Evolutionary conservation across 1,140 invertebrate genomes (phyloP).

Genomic region (Brachionus plicatilis): DNA sequence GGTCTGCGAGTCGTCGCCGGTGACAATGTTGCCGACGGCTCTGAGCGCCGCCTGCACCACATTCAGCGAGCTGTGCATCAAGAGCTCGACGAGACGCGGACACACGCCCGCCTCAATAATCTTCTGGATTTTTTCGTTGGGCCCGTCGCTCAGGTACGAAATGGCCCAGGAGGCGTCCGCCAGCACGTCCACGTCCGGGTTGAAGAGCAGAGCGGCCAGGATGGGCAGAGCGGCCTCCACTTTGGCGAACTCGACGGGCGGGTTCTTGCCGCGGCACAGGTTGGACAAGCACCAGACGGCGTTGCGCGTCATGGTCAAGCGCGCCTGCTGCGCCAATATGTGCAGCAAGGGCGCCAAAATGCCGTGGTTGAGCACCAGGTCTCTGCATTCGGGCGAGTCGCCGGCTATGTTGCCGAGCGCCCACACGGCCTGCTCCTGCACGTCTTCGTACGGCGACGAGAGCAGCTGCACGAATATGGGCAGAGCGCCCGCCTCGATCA

Average conservation of each 20-base stretch:
- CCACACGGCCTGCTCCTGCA: conserved; percentile 88
- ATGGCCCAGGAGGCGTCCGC: conserved; percentile 92
- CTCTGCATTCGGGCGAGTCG: conserved; percentile 83
- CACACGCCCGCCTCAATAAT: conserved; percentile 94
- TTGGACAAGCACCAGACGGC: conserved; percentile 97
- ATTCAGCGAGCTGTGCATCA: conserved; percentile 80
- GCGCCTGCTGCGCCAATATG: conserved; percentile 71
- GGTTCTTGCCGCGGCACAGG: conserved; percentile 90
- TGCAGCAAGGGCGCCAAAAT: conserved; percentile 80
- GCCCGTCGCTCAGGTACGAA: conserved; percentile 87
- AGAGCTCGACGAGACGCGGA: conserved; percentile 80
- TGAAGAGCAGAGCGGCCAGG: conserved; percentile 76
- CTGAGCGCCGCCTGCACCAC: conserved; percentile 89
- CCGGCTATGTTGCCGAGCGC: conserved; percentile 93
- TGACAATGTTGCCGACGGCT: conserved; percentile 95
- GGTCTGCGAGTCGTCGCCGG: conserved; percentile 92
- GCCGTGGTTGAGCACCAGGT: conserved; percentile 77
- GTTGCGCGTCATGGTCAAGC: conserved; percentile 86
- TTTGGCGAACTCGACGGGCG: conserved; percentile 84
- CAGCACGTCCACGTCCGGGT: conserved; percentile 81
- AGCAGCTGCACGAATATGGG: conserved; percentile 81
- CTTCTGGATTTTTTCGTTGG: conserved; percentile 95
- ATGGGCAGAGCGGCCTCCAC: conserved; percentile 75
- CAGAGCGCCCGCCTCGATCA: conserved; percentile 87
- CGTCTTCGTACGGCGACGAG: conserved; percentile 76